Percentiles rank a stretch among this genome's conserved stretches.
These are phyloP conservation scores for Damaliscus lunatus DNA, from an alignment of 2,113 vertebrate species.

Conservation along the genomic window DNA sequence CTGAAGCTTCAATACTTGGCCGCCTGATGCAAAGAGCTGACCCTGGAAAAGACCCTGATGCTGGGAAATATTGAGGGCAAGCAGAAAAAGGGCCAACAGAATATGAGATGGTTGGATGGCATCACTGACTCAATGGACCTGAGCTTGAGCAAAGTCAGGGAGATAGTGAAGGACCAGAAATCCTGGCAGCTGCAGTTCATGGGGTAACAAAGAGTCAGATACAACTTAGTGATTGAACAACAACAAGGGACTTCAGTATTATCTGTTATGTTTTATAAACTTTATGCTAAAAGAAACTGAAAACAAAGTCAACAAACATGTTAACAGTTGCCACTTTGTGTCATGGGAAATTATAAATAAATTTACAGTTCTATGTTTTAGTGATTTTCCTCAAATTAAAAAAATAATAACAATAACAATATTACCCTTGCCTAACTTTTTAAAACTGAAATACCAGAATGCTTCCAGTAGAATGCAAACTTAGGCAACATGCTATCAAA, in stretches of 20 bases:
- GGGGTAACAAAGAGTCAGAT: neutral
- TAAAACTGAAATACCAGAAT: neutral
- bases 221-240: neutral
- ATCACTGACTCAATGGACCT: neutral
- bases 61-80: neutral
- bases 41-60: neutral
- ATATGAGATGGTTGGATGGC: neutral
- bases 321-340: neutral
- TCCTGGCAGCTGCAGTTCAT: neutral
- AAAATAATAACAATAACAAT: neutral
- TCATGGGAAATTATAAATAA: neutral
- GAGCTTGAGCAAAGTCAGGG: neutral
- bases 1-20: neutral
- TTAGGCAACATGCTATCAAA: neutral
- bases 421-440: neutral
- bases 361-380: neutral
- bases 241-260: neutral
- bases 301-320: neutral
- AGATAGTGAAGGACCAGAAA: neutral
- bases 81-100: neutral
- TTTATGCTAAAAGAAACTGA: neutral
- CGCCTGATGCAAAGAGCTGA: neutral
- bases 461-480: neutral
- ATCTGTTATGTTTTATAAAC: neutral
- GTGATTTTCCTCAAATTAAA: neutral